A percentile compares a stretch with the other conserved stretches of the same genome.
Evolutionary conservation across 2,888 invertebrate genomes (phyloP).

Genomic region (Formica aserva): DNA sequence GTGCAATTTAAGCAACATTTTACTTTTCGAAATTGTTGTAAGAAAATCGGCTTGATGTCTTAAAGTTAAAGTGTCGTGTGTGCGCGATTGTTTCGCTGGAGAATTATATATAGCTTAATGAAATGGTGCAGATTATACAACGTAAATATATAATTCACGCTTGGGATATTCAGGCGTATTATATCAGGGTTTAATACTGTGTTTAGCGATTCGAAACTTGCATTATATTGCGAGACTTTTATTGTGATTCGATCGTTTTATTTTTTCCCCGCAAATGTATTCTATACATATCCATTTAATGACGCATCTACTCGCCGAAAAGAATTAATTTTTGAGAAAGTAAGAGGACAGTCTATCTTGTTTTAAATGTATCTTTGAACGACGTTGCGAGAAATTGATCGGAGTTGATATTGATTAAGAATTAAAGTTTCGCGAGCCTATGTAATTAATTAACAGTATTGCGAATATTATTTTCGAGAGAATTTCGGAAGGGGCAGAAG

Average conservation of each 20-base stretch:
- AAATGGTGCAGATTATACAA: conserved; percentile 33
- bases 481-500: conserved; percentile 5
- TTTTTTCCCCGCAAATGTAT: conserved; percentile 8
- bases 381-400: neutral
- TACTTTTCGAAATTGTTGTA: neutral
- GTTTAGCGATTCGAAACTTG: conserved; percentile 4
- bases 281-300: neutral
- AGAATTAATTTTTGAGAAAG: neutral
- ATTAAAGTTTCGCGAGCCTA: conserved; percentile 43
- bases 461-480: conserved; percentile 22
- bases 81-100: conserved; percentile 21
- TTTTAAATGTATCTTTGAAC: conserved; percentile 15
- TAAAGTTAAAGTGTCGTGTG: conserved; percentile 4
- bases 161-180: conserved; percentile 3
- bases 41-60: conserved; percentile 21
- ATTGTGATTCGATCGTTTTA: neutral
- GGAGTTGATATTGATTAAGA: conserved; percentile 8
- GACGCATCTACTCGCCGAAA: neutral
- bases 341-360: neutral
- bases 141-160: conserved; percentile 5
- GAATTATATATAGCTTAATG: conserved; percentile 41
- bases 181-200: conserved; percentile 15
- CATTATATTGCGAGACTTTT: conserved; percentile 7
- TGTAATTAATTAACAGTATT: conserved; percentile 25
- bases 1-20: conserved; percentile 21